Conservation (phyloP, 2,113 vertebrate genomes). For the Butorides virescens region DNA sequence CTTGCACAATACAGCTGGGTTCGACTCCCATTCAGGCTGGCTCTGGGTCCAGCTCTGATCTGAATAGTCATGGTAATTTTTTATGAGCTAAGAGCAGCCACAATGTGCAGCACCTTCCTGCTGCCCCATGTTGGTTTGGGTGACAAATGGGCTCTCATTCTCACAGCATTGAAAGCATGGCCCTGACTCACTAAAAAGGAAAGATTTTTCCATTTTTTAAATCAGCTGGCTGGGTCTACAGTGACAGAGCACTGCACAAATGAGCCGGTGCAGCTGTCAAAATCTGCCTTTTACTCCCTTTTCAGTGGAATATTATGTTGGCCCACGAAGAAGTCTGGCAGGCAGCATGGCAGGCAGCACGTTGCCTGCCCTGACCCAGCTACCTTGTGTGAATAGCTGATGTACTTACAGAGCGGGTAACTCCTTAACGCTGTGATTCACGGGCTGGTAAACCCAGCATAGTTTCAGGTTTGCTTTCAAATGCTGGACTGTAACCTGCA, state of each 20-base stretch:
- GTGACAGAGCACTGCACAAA: neutral
- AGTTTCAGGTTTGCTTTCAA: neutral
- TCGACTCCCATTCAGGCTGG: neutral
- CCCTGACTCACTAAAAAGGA: neutral
- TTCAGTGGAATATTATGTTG: neutral
- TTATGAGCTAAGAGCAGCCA: neutral
- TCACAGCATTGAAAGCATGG: neutral
- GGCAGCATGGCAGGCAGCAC: neutral
- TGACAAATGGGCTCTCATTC: neutral
- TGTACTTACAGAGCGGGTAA: neutral
- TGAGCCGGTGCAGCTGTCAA: neutral
- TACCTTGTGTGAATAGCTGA: neutral
- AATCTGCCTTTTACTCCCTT: neutral
- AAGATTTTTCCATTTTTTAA: neutral
- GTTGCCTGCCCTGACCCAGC: neutral
- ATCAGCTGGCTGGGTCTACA: neutral
- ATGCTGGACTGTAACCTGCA: neutral
- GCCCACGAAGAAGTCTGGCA: neutral
- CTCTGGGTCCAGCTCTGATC: neutral
- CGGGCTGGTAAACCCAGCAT: neutral
- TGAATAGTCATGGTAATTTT: neutral
- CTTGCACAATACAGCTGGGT: neutral
- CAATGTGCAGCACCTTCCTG: neutral
- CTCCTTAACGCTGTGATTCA: neutral
- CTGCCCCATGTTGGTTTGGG: neutral